Conservation (phyloP, 2,113 vertebrate species). For the Misgurnus mizolepis region DNA sequence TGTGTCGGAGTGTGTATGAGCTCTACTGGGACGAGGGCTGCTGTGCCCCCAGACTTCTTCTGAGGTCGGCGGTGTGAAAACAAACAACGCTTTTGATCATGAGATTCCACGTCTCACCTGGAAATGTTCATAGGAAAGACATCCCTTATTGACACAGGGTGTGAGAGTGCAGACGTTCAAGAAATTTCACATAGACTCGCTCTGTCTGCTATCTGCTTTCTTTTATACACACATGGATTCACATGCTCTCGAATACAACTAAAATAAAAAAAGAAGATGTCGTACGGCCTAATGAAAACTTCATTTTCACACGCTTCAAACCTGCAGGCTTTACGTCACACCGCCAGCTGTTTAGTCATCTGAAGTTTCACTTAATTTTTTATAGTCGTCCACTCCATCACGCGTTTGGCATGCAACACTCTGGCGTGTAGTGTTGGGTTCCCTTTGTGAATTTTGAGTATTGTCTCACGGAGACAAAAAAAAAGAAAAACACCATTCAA, state of each 20-base stretch:
- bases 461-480: constrained; percentile 73
- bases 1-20: constrained; percentile 33
- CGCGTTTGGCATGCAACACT: constrained; percentile 71
- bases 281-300: constrained; percentile 63
- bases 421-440: constrained; percentile 76
- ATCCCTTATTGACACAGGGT: constrained; percentile 36
- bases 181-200: background rate
- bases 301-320: constrained; percentile 66
- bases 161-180: constrained; percentile 49
- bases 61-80: constrained; percentile 66
- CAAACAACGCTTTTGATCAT: constrained; percentile 69
- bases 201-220: background rate
- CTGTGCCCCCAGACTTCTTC: constrained; percentile 51
- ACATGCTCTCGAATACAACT: constrained; percentile 16
- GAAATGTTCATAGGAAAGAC: constrained; percentile 44
- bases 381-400: constrained; percentile 68
- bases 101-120: constrained; percentile 29
- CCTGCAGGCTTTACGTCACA: constrained; percentile 50
- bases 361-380: constrained; percentile 78
- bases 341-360: constrained; percentile 76
- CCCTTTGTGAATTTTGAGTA: constrained; percentile 75
- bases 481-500: constrained; percentile 65
- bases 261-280: too few relatives aligned
- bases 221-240: constrained; percentile 53
- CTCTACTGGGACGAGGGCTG: constrained; percentile 45